phyloP scores from a whole-genome alignment of 2,797 vertebrate genomes.

The Rhinatrema bivittatum region DNA sequence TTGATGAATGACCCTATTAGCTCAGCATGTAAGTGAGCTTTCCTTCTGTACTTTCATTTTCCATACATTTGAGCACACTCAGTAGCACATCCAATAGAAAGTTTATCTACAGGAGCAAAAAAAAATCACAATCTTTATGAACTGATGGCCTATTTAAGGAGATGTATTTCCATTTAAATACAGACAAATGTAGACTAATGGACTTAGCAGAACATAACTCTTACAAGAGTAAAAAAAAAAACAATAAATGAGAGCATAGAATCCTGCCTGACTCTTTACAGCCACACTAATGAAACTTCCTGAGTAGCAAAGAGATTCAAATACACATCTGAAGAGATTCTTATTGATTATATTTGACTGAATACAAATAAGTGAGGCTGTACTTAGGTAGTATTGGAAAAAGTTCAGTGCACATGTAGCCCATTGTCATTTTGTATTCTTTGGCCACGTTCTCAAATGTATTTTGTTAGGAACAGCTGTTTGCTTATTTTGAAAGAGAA shows the following conservation, averaged over 20 bases:
- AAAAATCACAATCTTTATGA: conserved; percentile 45
- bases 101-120: conserved; percentile 39
- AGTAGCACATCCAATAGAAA: conserved; percentile 20
- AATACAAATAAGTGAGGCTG: conserved; percentile 48
- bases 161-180: conserved; percentile 53
- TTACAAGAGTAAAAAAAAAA: conserved; percentile 42
- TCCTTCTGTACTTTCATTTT: conserved; percentile 10
- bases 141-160: conserved; percentile 61
- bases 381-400: conserved; percentile 38
- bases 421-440: conserved; percentile 30
- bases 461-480: conserved; percentile 62
- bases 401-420: conserved; percentile 27
- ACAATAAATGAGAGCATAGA: conserved; percentile 18
- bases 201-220: conserved; percentile 38
- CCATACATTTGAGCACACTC: conserved; percentile 26
- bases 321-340: conserved; percentile 58
- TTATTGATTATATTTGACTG: conserved; percentile 64
- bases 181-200: conserved; percentile 58
- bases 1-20: too few species aligned
- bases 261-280: conserved; percentile 35
- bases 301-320: conserved; percentile 49
- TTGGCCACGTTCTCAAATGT: conserved; percentile 65
- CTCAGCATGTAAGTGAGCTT: too few species aligned
- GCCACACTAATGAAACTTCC: conserved; percentile 55
- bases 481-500: conserved; percentile 47